Base-by-base conservation (phyloP, 2,888 invertebrate species). In the Metallyticus violacea region DNA sequence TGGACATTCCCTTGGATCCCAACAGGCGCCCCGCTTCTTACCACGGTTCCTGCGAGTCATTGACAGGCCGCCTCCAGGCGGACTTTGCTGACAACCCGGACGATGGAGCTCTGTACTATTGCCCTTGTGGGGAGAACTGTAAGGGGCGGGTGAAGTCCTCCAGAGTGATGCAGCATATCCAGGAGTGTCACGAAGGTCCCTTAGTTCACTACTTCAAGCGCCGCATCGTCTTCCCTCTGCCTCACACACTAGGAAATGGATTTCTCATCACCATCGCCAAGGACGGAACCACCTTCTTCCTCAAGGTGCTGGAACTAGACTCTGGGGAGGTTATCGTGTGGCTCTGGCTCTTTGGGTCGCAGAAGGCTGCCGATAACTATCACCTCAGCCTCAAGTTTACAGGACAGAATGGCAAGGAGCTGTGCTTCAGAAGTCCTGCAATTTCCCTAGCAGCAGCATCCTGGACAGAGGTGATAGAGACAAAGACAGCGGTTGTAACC, bases 171-270 rank as follows among this genome's bases (percentile, higher is more conserved):
- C 88, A 90, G 78, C 92, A 92, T 89, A 91, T 92, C 88, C 90
- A 91, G 89, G 88, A 88, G 26, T 79, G 62, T 30, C 92, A 92
- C 87, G 89, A 89, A 40, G 91, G 91, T 25, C 91, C 92, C 2
- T 88, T 92, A 9, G 88, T 91, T 22, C 91, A 92, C 87, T 92
- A 91, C 87, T 92, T 91, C 86, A 90, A 90, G 77, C 87, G 90
- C 4, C 89, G 90, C 81, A 85, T 91, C 4, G 89, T 88, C 86
- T 87, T 91, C 80, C 88, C 88, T n/a, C 89, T 91, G 27, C 89
- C 88, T 77, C 89, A 90, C 87, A 86, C 90, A 7, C 87, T 89
- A 29, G 88, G 89, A 77, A 88, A 90, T 77, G 88, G 88, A n/a
- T 88, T 86, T 15, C 62, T 88, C 6, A 22, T 88, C 30, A 76